Evolutionary conservation across 2,888 invertebrate species (phyloP).

Genomic region (Lasioglossum villosulum): DNA sequence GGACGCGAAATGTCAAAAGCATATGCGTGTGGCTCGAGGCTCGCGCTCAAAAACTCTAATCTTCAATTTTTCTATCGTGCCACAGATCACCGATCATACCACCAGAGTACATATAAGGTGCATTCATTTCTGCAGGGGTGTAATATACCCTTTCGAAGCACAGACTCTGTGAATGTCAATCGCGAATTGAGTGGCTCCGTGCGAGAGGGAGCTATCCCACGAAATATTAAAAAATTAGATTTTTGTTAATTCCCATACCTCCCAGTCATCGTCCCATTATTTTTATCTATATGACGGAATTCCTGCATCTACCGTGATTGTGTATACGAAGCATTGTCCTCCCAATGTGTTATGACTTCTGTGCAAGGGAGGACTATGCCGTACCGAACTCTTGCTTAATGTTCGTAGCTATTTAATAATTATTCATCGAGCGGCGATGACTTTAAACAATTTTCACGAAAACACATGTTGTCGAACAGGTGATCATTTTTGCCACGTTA

Average conservation of each 20-base stretch:
- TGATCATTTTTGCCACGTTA: no score
- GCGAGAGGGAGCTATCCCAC: background rate
- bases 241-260: background rate
- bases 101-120: background rate
- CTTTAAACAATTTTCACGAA: background rate
- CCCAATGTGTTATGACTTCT: background rate
- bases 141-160: slow-evolving; percentile 12
- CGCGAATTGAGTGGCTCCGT: background rate
- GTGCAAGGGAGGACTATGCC: background rate
- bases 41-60: slow-evolving; percentile 42
- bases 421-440: background rate
- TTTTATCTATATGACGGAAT: background rate
- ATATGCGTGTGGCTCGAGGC: slow-evolving; percentile 69
- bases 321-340: background rate
- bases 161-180: slow-evolving; percentile 26
- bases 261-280: background rate
- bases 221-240: background rate
- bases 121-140: background rate
- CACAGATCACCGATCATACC: background rate
- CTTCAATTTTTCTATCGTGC: slow-evolving; percentile 23
- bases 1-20: slow-evolving; percentile 81
- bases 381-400: background rate
- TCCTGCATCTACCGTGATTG: background rate
- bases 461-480: background rate
- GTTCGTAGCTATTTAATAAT: background rate